Conservation (phyloP, 37 sponge, comb jelly and placozoan genomes). For the Geodia barretti region DNA sequence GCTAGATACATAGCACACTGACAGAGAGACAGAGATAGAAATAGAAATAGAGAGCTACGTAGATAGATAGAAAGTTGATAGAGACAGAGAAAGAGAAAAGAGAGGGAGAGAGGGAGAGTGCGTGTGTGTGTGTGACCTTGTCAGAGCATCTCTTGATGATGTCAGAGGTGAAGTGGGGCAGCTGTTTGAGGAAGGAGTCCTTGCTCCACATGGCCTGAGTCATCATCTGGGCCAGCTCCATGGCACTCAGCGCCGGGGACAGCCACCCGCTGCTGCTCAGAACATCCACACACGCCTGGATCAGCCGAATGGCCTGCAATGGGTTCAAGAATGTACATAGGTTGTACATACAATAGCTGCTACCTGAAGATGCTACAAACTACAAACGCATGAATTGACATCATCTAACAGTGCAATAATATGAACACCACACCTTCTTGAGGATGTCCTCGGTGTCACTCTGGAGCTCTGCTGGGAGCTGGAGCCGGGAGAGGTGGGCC, state of each 20-base stretch:
- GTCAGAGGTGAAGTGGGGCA: conserved; percentile 96
- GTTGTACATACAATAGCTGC: too few relatives aligned
- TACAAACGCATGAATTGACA: too few relatives aligned
- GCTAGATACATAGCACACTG: neutral
- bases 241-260: conserved; percentile 92
- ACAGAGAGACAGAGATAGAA: neutral
- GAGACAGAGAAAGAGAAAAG: too few relatives aligned
- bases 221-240: conserved; percentile 98
- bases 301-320: conserved; percentile 79
- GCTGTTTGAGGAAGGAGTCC: conserved; percentile 97
- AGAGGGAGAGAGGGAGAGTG: too few relatives aligned
- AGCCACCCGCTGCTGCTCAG: conserved; percentile 98
- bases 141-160: conserved; percentile 89
- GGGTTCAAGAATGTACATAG: too few relatives aligned
- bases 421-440: conserved; percentile 78
- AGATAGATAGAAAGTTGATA: neutral
- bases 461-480: conserved; percentile 95
- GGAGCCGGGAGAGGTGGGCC: conserved; percentile 94
- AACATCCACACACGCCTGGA: conserved; percentile 99
- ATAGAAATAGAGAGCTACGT: neutral
- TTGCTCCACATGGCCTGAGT: conserved; percentile 99
- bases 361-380: too few relatives aligned
- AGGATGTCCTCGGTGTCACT: conserved; percentile 93
- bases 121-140: too few relatives aligned
- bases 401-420: too few relatives aligned